Base-by-base conservation (phyloP, 2,797 vertebrate species). In the Enteromius unitaeniatus region DNA sequence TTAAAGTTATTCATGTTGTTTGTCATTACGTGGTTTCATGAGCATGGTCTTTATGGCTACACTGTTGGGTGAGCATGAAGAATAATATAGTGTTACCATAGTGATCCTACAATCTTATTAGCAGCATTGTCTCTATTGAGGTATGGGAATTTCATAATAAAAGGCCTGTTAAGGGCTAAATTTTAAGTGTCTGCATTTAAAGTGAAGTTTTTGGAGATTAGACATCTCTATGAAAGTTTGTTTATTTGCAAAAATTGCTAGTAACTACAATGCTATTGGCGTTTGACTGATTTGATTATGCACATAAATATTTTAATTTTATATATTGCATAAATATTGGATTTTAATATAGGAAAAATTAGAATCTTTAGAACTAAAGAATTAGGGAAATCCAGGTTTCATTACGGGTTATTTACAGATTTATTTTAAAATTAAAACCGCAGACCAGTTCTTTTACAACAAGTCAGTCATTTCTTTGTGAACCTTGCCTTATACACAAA, bases 131-230 rank as follows among this genome's bases (percentile, higher is more conserved):
- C 89, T 87, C 89, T 89, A 86, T 62, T 90, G 62, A 84, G 86
- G 87, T 89, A 90, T 92, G 87, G 85, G 89, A 88, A 81, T 92
- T 93, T 94, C 88, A 92, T 93, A 94, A 95, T 93, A 93, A 95
- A 94, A 88, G 88, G 91, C 87, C 90, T 1, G 1, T 78, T 82
- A 87, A 84, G 89, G 90, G 82, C 26, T 85, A 51, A 60, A 89
- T 90, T 90, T 77, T 49, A 81, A 62, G 53, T 34, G 11, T 62
- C 28, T 49, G 45, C 53, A 45, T 45, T 60, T 7, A 4, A 58
- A 55, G n/a, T 17, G 17, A 64, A 0, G 53, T 26, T 60, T 70
- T 72, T 72, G 4, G 5, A 42, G 14, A 4, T 80, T 58, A 80
- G 23, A 70, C 17, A 58, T 42, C 31, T 42, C 37, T 45, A 28